Conservation (phyloP, 1,140 invertebrate genomes). For the Aplysia californica region DNA sequence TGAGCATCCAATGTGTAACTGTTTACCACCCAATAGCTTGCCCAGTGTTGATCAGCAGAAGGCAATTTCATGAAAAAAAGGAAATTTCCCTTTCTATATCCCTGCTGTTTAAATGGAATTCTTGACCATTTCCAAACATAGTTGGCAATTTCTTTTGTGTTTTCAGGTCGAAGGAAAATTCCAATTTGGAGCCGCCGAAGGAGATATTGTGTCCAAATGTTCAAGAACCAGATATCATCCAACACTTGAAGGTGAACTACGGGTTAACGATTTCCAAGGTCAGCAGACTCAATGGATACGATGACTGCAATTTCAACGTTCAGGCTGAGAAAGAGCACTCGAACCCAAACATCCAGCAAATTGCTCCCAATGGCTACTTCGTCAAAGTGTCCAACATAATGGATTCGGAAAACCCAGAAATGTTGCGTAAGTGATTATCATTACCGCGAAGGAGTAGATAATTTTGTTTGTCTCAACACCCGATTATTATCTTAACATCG, state of each 20-base stretch:
- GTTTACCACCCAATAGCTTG: no score
- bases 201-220: neutral
- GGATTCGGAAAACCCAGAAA: constrained; percentile 76
- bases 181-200: neutral
- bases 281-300: constrained; percentile 80
- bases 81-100: no score
- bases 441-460: neutral
- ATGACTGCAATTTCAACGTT: constrained; percentile 82
- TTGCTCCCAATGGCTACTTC: constrained; percentile 75
- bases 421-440: constrained; percentile 70
- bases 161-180: neutral
- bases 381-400: constrained; percentile 85
- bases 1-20: no score
- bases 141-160: no score
- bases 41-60: no score
- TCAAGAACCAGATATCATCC: neutral
- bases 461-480: neutral
- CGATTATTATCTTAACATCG: neutral
- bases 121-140: no score
- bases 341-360: constrained; percentile 49
- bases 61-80: no score
- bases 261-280: constrained; percentile 76
- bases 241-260: constrained; percentile 69
- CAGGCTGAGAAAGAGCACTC: constrained; percentile 40
- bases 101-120: no score